phyloP scores from a whole-genome alignment of 2,113 vertebrate genomes.

The Sardina pilchardus region DNA sequence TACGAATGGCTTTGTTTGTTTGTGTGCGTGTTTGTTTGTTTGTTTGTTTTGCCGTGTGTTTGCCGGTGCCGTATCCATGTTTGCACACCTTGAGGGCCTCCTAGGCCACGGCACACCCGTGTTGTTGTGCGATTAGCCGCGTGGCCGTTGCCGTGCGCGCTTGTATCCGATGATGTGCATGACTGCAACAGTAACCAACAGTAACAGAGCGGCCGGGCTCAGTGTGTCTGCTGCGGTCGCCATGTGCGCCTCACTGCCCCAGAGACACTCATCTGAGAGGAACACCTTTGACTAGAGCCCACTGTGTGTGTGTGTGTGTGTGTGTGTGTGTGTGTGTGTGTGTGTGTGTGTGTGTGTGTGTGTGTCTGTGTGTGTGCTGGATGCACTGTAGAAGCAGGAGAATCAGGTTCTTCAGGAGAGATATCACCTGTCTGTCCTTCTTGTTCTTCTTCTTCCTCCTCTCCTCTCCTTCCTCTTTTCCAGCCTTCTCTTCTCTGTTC shows the following conservation, averaged over 20 bases:
- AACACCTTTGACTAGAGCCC: not conserved
- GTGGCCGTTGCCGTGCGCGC: not conserved
- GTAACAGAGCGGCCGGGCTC: not conserved
- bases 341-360: not conserved
- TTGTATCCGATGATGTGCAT: conserved; percentile 6
- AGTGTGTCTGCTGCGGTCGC: not conserved
- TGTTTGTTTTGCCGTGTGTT: not conserved
- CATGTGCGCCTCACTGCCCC: no score
- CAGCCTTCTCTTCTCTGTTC: not conserved
- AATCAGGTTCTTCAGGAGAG: not conserved
- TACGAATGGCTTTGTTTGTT: conserved; percentile 2
- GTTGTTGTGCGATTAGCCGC: not conserved
- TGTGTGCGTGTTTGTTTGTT: not conserved
- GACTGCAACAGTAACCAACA: conserved; percentile 24
- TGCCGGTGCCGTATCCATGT: not conserved
- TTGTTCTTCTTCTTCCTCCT: no score
- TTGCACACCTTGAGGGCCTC: not conserved
- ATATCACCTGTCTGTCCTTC: no score
- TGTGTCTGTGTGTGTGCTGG: not conserved
- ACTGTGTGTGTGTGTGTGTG: not conserved
- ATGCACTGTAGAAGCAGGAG: not conserved
- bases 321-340: conserved; percentile 7
- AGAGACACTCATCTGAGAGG: not conserved
- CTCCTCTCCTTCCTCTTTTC: not conserved
- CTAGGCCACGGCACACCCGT: not conserved